Percentiles rank a stretch among this genome's conserved stretches.
Evolutionary conservation across 2,888 invertebrate genomes (phyloP).

Genomic region (Athetis lepigone): DNA sequence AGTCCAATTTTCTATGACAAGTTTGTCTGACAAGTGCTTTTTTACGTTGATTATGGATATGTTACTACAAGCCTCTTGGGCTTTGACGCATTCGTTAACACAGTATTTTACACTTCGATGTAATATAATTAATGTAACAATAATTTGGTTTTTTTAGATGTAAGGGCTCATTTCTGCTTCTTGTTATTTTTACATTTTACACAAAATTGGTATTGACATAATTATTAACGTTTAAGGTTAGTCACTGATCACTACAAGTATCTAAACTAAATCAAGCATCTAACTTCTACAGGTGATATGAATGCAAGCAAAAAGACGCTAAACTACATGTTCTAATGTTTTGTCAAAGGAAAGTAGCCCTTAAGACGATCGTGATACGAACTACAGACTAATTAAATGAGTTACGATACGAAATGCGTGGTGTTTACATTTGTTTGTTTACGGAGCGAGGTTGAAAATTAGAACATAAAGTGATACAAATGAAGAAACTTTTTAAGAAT

Average conservation of each 20-base stretch:
- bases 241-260: slow-evolving; percentile 66
- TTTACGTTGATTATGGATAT: not conserved
- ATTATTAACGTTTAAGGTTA: slow-evolving; percentile 63
- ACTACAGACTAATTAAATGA: slow-evolving; percentile 52
- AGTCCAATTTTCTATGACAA: slow-evolving; percentile 19
- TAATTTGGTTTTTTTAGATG: slow-evolving; percentile 25
- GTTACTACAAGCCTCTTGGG: too few species aligned
- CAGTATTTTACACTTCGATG: not conserved
- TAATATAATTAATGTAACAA: not conserved
- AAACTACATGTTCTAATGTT: slow-evolving; percentile 54
- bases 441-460: slow-evolving; percentile 41
- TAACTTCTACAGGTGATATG: slow-evolving; percentile 64
- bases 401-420: slow-evolving; percentile 28
- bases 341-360: slow-evolving; percentile 52
- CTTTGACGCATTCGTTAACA: slow-evolving; percentile 9
- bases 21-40: not conserved
- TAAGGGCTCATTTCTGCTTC: slow-evolving; percentile 46
- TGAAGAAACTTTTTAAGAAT: not conserved
- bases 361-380: slow-evolving; percentile 36
- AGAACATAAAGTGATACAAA: not conserved
- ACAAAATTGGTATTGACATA: slow-evolving; percentile 27
- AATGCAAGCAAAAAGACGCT: slow-evolving; percentile 60
- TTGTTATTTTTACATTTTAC: slow-evolving; percentile 14
- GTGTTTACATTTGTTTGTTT: slow-evolving; percentile 29
- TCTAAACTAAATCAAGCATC: slow-evolving; percentile 62